Base-by-base conservation (phyloP, 2,113 vertebrate genomes). In the Melanocharis versteri region DNA sequence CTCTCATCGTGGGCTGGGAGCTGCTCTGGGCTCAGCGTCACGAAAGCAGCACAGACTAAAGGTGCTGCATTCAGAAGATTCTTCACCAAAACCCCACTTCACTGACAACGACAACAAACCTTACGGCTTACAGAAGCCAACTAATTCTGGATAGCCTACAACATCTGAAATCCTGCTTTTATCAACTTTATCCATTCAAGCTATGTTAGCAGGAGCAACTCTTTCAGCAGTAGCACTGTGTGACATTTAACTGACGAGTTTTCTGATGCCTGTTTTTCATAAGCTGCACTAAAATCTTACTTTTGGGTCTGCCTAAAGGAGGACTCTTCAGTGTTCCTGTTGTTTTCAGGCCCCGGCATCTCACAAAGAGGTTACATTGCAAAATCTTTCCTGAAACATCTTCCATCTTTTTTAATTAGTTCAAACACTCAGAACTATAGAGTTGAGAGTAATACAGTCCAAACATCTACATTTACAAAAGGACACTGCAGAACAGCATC, bases 1-100 rank as follows among this genome's bases (percentile, higher is more conserved):
- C 51, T 19, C 11, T 58, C 40, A 50, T 19, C 1, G 1, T 1
- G 22, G 14, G 11, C 0, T 2, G 3, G 54, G 71, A 80, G 5
- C 33, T 0, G 4, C 44, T 37, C 31, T 2, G 11, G 60, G 15
- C 28, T 76, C 86, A 31, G 76, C 6, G 21, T 7, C 64, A 24
- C 0, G 0, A 48, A n/a, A 47, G 42, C 69, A 82, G 69, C 64
- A 14, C 53, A 35, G n/a, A 19, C 20, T 28, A 6, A 13, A 37
- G 1, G 5, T 1, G 2, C 70, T 18, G 21, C 37, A 3, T 31
- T 19, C 31, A 24, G 7, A 30, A 23, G 40, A 9, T 9, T 76
- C 50, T 72, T 10, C 39, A 45, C 22, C 45, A 71, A 51, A 75
- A 30, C 11, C 9, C 19, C 57, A n/a, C 42, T 85, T 73, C 4